A percentile compares a stretch with the other conserved stretches of the same genome.
Evolutionary conservation across 2,113 vertebrate genomes (phyloP).

Genomic region (Tachysurus fulvidraco): DNA sequence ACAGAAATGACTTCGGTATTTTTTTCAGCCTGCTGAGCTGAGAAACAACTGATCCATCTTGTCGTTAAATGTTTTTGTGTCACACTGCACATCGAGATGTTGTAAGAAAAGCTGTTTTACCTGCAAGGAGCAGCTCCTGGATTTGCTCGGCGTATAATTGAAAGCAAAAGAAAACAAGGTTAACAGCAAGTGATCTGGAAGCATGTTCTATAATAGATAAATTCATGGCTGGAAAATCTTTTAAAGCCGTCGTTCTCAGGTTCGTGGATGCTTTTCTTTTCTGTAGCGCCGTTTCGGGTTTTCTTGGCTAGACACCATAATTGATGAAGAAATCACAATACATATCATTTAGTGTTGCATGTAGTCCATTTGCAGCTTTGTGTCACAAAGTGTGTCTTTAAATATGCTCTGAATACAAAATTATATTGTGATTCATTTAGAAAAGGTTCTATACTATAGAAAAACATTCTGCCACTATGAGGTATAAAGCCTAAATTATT

Average conservation of each 20-base stretch:
- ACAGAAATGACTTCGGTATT: constrained; percentile 53
- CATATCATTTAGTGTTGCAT: background rate
- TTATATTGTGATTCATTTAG: background rate
- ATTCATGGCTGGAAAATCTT: constrained; percentile 25
- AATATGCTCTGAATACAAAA: background rate
- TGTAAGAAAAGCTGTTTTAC: constrained; percentile 30
- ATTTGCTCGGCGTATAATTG: constrained; percentile 22
- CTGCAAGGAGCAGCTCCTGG: constrained; percentile 25
- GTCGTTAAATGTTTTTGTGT: constrained; percentile 58
- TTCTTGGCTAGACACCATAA: background rate
- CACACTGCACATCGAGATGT: constrained; percentile 28
- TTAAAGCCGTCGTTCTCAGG: constrained; percentile 12
- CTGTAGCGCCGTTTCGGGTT: background rate
- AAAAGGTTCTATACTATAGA: background rate
- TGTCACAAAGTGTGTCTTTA: background rate
- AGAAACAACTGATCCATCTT: constrained; percentile 59
- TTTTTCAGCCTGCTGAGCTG: constrained; percentile 55
- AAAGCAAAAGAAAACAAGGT: constrained; percentile 31
- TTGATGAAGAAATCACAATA: background rate
- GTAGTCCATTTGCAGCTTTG: background rate
- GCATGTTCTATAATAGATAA: constrained; percentile 12
- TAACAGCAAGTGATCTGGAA: constrained; percentile 26
- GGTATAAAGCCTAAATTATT: constrained; percentile 1
- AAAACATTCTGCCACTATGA: background rate
- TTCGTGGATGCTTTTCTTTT: background rate